These are phyloP conservation scores for Abramis brama DNA, from an alignment of 2,113 vertebrate species.

Conservation along the genomic window DNA sequence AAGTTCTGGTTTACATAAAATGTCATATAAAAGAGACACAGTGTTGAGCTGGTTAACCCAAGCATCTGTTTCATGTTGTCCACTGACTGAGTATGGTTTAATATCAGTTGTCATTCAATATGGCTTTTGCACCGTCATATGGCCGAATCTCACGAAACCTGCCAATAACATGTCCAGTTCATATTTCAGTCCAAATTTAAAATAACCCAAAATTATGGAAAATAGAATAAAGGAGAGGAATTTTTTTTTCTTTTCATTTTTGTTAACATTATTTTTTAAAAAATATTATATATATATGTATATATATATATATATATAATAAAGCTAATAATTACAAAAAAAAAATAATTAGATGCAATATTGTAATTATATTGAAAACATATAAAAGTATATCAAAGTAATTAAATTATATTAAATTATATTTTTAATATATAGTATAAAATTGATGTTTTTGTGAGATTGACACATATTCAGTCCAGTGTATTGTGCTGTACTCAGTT, in stretches of 20 bases:
- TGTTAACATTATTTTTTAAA: no score
- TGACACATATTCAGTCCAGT: not conserved
- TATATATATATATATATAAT: no score
- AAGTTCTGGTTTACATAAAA: constrained; percentile 22
- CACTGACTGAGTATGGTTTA: constrained; percentile 10
- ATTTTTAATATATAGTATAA: no score
- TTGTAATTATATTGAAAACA: not conserved
- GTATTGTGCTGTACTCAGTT: not conserved
- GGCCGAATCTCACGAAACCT: not conserved
- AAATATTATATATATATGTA: no score
- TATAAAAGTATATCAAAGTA: no score
- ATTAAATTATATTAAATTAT: no score
- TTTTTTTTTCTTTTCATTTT: no score
- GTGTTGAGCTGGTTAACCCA: constrained; percentile 13
- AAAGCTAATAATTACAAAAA: no score
- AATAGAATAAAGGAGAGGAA: not conserved
- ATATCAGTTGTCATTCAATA: constrained; percentile 13
- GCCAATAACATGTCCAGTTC: not conserved
- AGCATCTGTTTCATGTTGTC: constrained; percentile 37
- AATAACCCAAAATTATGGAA: not conserved
- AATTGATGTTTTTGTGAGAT: no score
- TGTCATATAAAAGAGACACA: constrained; percentile 30
- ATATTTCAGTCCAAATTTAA: not conserved
- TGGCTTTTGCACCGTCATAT: not conserved
- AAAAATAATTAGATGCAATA: no score